Conservation (phyloP, 1,140 invertebrate species). For the Listronotus bonariensis region DNA sequence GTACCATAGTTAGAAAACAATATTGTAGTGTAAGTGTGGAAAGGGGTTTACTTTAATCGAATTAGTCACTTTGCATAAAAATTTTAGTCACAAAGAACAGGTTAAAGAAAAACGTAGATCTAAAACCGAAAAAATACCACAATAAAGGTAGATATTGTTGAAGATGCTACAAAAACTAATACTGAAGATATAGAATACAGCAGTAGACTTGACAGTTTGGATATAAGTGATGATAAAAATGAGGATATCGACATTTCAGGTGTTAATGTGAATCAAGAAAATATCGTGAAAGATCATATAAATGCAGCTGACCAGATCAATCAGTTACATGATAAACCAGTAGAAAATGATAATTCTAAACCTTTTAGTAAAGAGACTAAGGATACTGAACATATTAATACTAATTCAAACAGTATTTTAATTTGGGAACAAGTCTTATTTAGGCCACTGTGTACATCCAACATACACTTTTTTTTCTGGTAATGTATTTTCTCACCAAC, state of each 20-base stretch:
- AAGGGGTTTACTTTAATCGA: constrained; percentile 1
- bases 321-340: not conserved
- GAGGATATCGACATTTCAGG: not conserved
- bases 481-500: too few relatives aligned
- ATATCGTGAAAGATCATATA: not conserved
- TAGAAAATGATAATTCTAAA: not conserved
- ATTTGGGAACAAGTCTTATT: too few relatives aligned
- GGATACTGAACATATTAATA: too few relatives aligned
- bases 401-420: too few relatives aligned
- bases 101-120: too few relatives aligned
- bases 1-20: too few relatives aligned
- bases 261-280: not conserved
- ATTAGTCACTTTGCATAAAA: not conserved
- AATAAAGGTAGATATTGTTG: too few relatives aligned
- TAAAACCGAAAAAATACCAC: too few relatives aligned
- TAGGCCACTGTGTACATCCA: too few relatives aligned
- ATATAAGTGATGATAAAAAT: not conserved
- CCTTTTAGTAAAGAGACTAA: too few relatives aligned
- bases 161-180: too few relatives aligned
- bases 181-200: not conserved
- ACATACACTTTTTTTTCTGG: too few relatives aligned
- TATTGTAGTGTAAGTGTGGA: constrained; percentile 1
- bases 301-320: not conserved
- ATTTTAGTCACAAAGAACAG: not conserved
- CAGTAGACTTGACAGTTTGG: not conserved